Conservation (phyloP, 2,797 vertebrate species). For the Adelosebastes latens region DNA sequence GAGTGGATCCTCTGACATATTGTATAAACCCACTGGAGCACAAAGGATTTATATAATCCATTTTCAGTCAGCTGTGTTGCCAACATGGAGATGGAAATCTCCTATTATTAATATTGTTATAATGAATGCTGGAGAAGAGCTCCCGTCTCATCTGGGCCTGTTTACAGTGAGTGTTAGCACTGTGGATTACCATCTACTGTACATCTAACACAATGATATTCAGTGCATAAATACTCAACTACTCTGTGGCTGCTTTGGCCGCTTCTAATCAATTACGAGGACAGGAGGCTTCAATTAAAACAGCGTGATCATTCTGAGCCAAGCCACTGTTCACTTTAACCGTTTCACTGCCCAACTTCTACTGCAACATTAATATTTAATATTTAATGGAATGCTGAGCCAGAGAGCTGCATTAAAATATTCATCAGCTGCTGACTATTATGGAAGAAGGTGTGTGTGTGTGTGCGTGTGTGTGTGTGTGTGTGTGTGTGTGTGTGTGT, state of each 20-base stretch:
- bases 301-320: not conserved
- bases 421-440: slow-evolving; percentile 49
- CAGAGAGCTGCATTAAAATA: slow-evolving; percentile 51
- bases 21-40: not conserved
- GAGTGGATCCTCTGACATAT: not conserved
- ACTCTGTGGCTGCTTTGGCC: not conserved
- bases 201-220: slow-evolving; percentile 10
- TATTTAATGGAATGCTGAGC: slow-evolving; percentile 35
- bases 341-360: slow-evolving; percentile 24
- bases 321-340: slow-evolving; percentile 8
- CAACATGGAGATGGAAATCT: not conserved
- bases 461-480: not conserved
- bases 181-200: not conserved
- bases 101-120: not conserved
- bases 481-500: not conserved
- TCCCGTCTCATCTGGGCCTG: not conserved
- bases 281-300: not conserved
- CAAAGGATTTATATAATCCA: not conserved
- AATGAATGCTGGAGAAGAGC: not conserved
- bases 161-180: not conserved
- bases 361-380: slow-evolving; percentile 61
- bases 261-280: not conserved
- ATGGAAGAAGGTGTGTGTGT: not conserved
- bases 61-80: not conserved
- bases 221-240: not conserved